A percentile compares a stretch with the other conserved stretches of the same genome.
These are phyloP conservation scores for Macaria liturata DNA, from an alignment of 2,888 invertebrate genomes.

Conservation along the genomic window DNA sequence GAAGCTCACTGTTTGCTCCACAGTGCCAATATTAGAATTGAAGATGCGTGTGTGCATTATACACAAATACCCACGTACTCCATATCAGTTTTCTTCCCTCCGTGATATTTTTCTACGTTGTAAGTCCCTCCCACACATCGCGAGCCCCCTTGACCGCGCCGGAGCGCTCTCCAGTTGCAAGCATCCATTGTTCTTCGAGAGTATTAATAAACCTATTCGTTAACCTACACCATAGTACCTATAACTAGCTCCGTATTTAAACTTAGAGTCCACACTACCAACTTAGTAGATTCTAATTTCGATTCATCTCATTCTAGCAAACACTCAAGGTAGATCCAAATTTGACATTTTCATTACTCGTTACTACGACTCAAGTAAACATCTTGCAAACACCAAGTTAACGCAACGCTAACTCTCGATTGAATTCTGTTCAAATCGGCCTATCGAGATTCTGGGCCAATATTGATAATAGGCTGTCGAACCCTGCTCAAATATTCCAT, in stretches of 20 bases:
- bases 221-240: neutral
- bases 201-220: constrained; percentile 8
- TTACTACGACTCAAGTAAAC: neutral
- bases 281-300: too few relatives aligned
- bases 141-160: constrained; percentile 30
- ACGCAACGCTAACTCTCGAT: constrained; percentile 11
- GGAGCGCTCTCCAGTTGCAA: constrained; percentile 22
- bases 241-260: too few relatives aligned
- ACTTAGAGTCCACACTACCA: too few relatives aligned
- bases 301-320: too few relatives aligned
- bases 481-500: constrained; percentile 25
- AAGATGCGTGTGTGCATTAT: too few relatives aligned
- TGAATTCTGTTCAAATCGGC: constrained; percentile 21
- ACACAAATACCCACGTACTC: too few relatives aligned
- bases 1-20: too few relatives aligned
- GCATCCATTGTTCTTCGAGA: constrained; percentile 25
- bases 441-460: constrained; percentile 22
- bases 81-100: too few relatives aligned
- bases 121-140: constrained; percentile 33
- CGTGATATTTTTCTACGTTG: too few relatives aligned
- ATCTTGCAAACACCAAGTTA: constrained; percentile 11
- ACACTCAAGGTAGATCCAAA: too few relatives aligned
- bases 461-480: constrained; percentile 23
- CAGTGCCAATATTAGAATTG: too few relatives aligned
- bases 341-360: too few relatives aligned